phyloP scores from a whole-genome alignment of 2,113 vertebrate genomes.

The Nipponia nippon region DNA sequence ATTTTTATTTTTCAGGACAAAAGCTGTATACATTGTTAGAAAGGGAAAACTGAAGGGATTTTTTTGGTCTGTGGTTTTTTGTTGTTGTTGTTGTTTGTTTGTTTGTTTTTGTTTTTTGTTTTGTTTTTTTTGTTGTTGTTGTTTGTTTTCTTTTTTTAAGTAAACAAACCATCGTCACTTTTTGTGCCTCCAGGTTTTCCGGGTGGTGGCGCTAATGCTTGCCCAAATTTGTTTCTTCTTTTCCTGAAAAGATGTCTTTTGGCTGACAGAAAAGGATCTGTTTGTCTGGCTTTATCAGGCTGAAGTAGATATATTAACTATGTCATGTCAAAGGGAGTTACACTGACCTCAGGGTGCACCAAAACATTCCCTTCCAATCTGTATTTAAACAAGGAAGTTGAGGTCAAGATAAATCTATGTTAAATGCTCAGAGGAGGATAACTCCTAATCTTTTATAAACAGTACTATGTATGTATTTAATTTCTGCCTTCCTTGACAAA shows the following conservation, averaged over 20 bases:
- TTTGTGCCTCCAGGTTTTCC: constrained; percentile 4
- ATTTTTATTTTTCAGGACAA: constrained; percentile 36
- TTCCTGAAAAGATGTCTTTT: not conserved
- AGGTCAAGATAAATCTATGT: constrained; percentile 26
- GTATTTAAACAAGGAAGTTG: constrained; percentile 28
- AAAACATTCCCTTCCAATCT: constrained; percentile 23
- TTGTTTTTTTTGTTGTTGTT: not conserved
- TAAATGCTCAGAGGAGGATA: not conserved
- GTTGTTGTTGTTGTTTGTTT: no score
- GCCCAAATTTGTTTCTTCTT: not conserved
- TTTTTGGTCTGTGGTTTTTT: not conserved
- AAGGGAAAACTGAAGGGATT: not conserved
- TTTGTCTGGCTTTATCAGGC: not conserved
- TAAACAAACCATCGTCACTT: not conserved
- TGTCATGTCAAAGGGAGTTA: constrained; percentile 10
- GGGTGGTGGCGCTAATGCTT: not conserved
- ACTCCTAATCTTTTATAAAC: not conserved
- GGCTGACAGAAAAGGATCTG: not conserved
- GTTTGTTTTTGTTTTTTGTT: no score
- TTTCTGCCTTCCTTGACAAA: not conserved
- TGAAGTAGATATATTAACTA: not conserved
- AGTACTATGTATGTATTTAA: not conserved
- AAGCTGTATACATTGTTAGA: not conserved
- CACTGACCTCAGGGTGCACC: not conserved
- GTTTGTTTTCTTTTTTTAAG: not conserved